Conservation (phyloP, 2,797 vertebrate species). For the Steatocranus sp. region DNA sequence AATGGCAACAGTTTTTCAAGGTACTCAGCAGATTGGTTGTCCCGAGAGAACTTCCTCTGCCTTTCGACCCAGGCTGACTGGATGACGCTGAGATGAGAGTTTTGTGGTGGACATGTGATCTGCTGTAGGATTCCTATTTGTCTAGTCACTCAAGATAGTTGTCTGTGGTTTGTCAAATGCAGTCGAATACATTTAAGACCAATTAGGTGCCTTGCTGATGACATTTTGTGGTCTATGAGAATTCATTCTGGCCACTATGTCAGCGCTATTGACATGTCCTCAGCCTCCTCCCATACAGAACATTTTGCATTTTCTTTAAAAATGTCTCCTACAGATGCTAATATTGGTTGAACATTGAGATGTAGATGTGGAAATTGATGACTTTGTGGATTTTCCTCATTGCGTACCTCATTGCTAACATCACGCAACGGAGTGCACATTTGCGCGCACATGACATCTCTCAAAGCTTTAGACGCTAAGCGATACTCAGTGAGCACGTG, state of each 20-base stretch:
- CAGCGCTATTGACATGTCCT: neutral
- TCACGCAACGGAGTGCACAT: neutral
- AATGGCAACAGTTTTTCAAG: neutral
- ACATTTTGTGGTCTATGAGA: neutral
- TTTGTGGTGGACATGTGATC: neutral
- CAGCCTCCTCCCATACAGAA: neutral
- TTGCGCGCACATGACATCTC: neutral
- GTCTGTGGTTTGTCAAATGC: neutral
- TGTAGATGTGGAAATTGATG: neutral
- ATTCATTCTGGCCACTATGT: neutral
- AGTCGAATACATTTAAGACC: neutral
- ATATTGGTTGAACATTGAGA: neutral
- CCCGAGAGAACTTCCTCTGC: neutral
- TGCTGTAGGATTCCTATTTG: neutral
- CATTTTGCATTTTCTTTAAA: neutral
- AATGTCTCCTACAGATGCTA: neutral
- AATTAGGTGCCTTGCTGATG: neutral
- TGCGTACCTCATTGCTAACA: neutral
- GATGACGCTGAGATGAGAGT: neutral
- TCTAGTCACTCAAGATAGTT: neutral
- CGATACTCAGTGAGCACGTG: conserved; percentile 9
- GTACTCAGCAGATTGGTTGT: neutral
- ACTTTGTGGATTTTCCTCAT: neutral
- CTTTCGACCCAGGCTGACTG: neutral
- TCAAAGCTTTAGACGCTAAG: neutral